Percentiles rank a stretch among this genome's conserved stretches.
phyloP scores from a whole-genome alignment of 2,113 vertebrate species.

The Atrichornis clamosus region DNA sequence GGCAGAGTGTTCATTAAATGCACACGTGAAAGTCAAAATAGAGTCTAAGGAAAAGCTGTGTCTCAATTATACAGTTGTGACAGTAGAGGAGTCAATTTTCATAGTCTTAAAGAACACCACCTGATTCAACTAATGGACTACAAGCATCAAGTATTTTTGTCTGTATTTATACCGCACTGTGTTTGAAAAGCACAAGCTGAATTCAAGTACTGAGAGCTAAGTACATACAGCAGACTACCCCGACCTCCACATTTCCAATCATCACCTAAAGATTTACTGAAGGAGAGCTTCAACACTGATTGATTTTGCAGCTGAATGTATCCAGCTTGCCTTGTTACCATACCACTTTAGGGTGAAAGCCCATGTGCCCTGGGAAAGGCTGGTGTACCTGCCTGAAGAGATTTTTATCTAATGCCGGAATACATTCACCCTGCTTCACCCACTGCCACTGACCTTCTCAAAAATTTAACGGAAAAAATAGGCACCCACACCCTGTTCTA shows the following conservation, averaged over 20 bases:
- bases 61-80: neutral
- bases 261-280: neutral
- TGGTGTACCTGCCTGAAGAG: neutral
- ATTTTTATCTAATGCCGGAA: neutral
- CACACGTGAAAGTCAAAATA: neutral
- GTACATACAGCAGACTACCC: neutral
- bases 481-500: slow-evolving; percentile 15
- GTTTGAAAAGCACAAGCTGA: neutral
- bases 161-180: neutral
- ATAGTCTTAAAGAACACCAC: neutral
- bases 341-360: neutral
- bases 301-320: neutral
- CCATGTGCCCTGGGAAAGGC: neutral
- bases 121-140: neutral
- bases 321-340: neutral
- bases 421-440: neutral
- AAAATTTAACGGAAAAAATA: slow-evolving; percentile 49
- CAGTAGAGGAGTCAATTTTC: neutral
- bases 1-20: neutral
- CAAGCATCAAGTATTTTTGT: neutral
- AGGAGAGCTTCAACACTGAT: neutral
- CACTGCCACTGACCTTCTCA: neutral
- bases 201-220: neutral
- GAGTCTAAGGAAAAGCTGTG: neutral
- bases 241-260: neutral